Percentiles rank a stretch among this genome's conserved stretches.
phyloP scores from a whole-genome alignment of 2,888 invertebrate species.

The Amiota communis region DNA sequence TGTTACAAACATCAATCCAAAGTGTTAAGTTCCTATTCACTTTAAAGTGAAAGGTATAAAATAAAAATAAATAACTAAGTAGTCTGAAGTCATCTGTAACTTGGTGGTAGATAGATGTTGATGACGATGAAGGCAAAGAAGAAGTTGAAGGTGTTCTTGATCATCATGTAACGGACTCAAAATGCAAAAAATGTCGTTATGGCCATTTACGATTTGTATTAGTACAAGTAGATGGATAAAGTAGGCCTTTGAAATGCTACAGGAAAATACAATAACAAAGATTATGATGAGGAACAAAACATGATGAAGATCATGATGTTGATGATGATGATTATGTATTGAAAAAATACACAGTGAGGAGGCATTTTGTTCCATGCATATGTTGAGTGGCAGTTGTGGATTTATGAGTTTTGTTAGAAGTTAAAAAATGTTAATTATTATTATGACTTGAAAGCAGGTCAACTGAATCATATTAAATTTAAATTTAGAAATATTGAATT shows the following conservation, averaged over 20 bases:
- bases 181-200: constrained; percentile 24
- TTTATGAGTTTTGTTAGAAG: constrained; percentile 51
- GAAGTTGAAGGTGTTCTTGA: not conserved
- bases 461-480: no score
- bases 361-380: no score
- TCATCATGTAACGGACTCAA: constrained; percentile 20
- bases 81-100: not conserved
- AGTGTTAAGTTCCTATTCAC: no score
- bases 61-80: not conserved
- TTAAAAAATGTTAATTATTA: not conserved
- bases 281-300: not conserved
- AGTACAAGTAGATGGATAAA: constrained; percentile 58
- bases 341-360: no score
- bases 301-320: no score
- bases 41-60: no score
- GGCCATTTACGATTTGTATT: constrained; percentile 41
- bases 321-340: no score
- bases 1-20: no score
- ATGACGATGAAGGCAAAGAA: not conserved
- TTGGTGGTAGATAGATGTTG: not conserved
- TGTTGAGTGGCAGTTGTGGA: constrained; percentile 64
- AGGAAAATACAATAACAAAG: not conserved
- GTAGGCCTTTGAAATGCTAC: not conserved
- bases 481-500: no score
- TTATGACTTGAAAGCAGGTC: no score